Conservation (phyloP, 2,888 invertebrate species). For the Chironomus riparius region DNA sequence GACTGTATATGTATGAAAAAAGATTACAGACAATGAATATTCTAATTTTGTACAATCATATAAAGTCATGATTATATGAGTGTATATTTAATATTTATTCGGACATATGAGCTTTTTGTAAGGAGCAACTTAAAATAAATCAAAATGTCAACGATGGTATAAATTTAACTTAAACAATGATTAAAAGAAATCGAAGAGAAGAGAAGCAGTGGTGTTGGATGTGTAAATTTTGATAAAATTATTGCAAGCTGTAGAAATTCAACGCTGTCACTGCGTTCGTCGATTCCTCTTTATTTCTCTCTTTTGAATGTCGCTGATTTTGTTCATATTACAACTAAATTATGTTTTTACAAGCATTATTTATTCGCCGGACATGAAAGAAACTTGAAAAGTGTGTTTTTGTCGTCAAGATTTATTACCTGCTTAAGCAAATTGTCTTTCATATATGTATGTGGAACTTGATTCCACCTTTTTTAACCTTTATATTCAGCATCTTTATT, state of each 20-base stretch:
- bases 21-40: background rate
- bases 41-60: no score
- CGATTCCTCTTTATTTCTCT: background rate
- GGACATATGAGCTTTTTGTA: background rate
- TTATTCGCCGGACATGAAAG: conserved; percentile 3
- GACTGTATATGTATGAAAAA: background rate
- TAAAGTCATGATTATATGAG: background rate
- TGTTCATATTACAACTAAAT: conserved; percentile 27
- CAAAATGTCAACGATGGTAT: background rate
- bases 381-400: conserved; percentile 1
- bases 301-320: background rate
- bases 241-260: background rate
- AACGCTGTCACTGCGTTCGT: background rate
- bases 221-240: background rate
- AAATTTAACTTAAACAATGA: background rate
- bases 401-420: conserved; percentile 3
- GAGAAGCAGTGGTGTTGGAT: background rate
- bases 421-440: conserved; percentile 12
- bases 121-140: conserved; percentile 3
- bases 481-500: background rate
- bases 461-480: background rate
- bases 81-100: background rate
- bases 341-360: conserved; percentile 21
- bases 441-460: background rate
- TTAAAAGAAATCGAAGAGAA: background rate